Evolutionary conservation across 1,140 invertebrate species (phyloP).

Genomic region (Pinna nobilis): DNA sequence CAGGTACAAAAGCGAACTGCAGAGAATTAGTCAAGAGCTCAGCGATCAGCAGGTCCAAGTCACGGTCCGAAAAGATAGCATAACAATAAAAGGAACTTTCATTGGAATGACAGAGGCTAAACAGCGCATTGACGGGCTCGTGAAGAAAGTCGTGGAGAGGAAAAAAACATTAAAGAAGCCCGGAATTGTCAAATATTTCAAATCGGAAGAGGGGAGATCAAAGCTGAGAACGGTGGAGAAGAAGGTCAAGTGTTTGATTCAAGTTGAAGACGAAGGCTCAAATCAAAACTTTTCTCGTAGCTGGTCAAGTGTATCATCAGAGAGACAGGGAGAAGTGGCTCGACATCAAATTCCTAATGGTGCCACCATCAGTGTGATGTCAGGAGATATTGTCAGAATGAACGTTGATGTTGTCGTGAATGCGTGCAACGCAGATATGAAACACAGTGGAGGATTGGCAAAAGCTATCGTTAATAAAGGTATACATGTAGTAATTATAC

Average conservation of each 20-base stretch:
- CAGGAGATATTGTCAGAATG: slow-evolving; percentile 53
- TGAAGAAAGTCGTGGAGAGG: slow-evolving; percentile 8
- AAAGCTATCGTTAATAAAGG: slow-evolving; percentile 48
- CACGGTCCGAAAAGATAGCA: not conserved
- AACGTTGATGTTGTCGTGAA: slow-evolving; percentile 60
- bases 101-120: slow-evolving; percentile 30
- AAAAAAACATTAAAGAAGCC: slow-evolving; percentile 25
- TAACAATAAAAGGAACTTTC: slow-evolving; percentile 31
- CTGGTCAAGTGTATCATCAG: too few relatives aligned
- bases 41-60: slow-evolving; percentile 20
- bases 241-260: slow-evolving; percentile 5
- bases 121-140: slow-evolving; percentile 1
- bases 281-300: too few relatives aligned
- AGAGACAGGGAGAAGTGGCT: not conserved
- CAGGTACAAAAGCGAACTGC: not conserved
- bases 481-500: too few relatives aligned
- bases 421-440: slow-evolving; percentile 56
- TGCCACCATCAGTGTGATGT: slow-evolving; percentile 10
- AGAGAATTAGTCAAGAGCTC: slow-evolving; percentile 5
- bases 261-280: not conserved
- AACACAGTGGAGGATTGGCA: slow-evolving; percentile 55
- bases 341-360: not conserved
- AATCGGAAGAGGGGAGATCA: slow-evolving; percentile 12
- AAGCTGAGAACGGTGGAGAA: slow-evolving; percentile 30
- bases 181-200: slow-evolving; percentile 26